Conservation (phyloP, 2,797 vertebrate genomes). For the Alauda arvensis region DNA sequence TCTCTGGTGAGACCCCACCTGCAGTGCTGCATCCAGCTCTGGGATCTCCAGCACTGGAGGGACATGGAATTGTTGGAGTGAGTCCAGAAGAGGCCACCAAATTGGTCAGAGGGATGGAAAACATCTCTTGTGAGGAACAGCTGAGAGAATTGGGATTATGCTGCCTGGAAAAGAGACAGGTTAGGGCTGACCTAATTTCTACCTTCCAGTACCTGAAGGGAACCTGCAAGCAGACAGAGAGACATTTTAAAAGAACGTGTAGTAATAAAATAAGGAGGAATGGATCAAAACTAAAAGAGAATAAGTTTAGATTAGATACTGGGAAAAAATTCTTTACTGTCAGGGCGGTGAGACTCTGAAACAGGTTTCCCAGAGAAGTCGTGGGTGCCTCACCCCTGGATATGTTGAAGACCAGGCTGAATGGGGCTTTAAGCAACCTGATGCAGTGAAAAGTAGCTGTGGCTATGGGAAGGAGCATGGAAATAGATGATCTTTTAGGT, state of each 20-base stretch:
- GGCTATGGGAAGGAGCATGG: neutral
- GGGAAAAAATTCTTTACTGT: neutral
- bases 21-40: neutral
- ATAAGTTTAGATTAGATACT: neutral
- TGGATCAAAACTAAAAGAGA: neutral
- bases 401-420: neutral
- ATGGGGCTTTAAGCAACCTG: neutral
- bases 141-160: neutral
- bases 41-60: neutral
- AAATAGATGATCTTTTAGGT: neutral
- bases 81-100: neutral
- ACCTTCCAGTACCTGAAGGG: neutral
- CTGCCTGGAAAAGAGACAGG: neutral
- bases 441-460: neutral
- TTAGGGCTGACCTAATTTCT: neutral
- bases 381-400: neutral
- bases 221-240: neutral
- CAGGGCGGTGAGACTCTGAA: neutral
- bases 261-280: neutral
- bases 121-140: neutral
- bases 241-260: neutral
- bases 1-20: neutral
- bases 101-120: neutral
- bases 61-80: accelerated
- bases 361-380: neutral